A percentile compares a stretch with the other conserved stretches of the same genome.
phyloP scores from a whole-genome alignment of 2,888 invertebrate species.

The Melieria omissa region DNA sequence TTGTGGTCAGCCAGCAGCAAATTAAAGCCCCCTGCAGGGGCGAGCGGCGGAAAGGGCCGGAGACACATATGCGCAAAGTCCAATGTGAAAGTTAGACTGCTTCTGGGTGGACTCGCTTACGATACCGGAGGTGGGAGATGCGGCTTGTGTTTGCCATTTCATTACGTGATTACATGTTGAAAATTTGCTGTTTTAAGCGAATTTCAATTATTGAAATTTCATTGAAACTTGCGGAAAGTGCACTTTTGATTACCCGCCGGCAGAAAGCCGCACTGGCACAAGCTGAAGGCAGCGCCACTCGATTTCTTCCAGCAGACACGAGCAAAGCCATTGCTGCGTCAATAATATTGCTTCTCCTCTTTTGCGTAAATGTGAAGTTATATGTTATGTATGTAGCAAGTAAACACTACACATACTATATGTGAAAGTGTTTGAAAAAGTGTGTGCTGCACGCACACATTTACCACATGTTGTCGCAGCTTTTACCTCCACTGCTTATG shows the following conservation, averaged over 20 bases:
- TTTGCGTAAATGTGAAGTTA: too few species aligned
- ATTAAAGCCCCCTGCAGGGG: too few species aligned
- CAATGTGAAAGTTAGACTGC: conserved; percentile 1
- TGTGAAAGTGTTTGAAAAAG: not conserved
- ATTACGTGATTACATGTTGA: conserved; percentile 1
- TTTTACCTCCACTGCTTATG: conserved; percentile 43
- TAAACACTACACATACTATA: not conserved
- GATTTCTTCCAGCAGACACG: not conserved
- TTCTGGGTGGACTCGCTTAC: not conserved
- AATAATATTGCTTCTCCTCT: not conserved
- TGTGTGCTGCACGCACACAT: not conserved
- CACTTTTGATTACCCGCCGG: not conserved
- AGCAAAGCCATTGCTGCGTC: not conserved
- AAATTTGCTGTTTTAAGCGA: not conserved
- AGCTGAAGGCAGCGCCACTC: not conserved
- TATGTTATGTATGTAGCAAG: too few species aligned
- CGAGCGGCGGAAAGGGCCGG: not conserved
- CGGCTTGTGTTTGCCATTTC: not conserved
- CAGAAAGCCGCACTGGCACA: not conserved
- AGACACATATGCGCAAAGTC: not conserved
- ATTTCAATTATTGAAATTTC: not conserved
- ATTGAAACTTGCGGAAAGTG: not conserved
- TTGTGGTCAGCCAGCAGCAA: too few species aligned
- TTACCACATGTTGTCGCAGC: not conserved
- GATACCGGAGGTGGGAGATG: not conserved